These are phyloP conservation scores for Brachionichthys hirsutus DNA, from an alignment of 2,113 vertebrate species.

Conservation along the genomic window DNA sequence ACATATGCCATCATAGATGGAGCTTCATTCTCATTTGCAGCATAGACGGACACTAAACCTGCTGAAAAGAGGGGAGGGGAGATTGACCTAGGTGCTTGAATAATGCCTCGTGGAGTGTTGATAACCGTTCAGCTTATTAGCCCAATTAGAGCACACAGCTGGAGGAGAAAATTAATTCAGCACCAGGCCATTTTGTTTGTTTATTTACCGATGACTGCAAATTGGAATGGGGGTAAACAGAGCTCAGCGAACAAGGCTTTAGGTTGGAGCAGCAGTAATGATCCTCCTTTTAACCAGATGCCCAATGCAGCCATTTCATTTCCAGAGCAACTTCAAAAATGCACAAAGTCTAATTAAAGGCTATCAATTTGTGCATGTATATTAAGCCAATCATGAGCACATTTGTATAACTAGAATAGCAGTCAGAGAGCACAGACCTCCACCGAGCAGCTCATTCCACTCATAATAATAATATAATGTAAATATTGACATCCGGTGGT, in stretches of 20 bases:
- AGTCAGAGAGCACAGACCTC: too few species aligned
- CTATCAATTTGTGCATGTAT: not conserved
- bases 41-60: constrained; percentile 12
- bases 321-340: constrained; percentile 15
- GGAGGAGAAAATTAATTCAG: constrained; percentile 75
- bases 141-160: constrained; percentile 78
- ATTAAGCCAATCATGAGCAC: constrained; percentile 6
- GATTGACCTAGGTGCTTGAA: constrained; percentile 56
- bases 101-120: constrained; percentile 65
- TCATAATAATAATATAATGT: too few species aligned
- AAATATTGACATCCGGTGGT: too few species aligned
- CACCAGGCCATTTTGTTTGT: constrained; percentile 67
- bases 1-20: too few species aligned
- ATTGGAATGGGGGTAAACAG: constrained; percentile 58
- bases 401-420: constrained; percentile 22
- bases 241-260: constrained; percentile 35
- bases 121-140: constrained; percentile 80
- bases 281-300: constrained; percentile 21
- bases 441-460: too few species aligned
- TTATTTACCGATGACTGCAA: constrained; percentile 68
- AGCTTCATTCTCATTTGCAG: constrained; percentile 8
- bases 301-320: constrained; percentile 12
- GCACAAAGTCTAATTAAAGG: constrained; percentile 1
- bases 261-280: not conserved
- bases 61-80: constrained; percentile 27